A percentile compares a stretch with the other conserved stretches of the same genome.
These are phyloP conservation scores for Serranus cabrilla DNA, from an alignment of 2,797 vertebrate genomes.

Conservation along the genomic window DNA sequence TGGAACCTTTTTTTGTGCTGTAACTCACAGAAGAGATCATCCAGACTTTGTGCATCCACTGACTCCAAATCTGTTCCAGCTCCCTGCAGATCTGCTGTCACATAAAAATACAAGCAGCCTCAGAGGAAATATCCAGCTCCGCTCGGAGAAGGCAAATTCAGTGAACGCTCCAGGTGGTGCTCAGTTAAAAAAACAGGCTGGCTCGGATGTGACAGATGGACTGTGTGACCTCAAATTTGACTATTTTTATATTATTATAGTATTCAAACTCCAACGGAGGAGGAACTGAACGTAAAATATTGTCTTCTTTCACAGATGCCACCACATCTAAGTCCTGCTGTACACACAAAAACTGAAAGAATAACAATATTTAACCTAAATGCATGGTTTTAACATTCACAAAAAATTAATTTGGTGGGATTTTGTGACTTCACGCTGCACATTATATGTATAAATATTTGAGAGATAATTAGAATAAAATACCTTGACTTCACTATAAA, in stretches of 20 bases:
- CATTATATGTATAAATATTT: no score
- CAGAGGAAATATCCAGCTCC: not conserved
- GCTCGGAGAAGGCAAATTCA: not conserved
- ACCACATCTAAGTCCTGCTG: not conserved
- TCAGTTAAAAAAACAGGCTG: not conserved
- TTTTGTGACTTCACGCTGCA: no score
- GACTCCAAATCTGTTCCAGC: not conserved
- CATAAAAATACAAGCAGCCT: not conserved
- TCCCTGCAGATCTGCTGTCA: constrained; percentile 3
- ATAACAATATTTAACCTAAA: no score
- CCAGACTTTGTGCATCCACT: not conserved
- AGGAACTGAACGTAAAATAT: not conserved
- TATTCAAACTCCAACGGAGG: not conserved
- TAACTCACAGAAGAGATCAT: not conserved
- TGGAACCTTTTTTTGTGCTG: no score
- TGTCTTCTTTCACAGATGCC: not conserved
- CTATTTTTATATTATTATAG: not conserved
- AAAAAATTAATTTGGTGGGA: no score
- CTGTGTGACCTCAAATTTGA: not conserved
- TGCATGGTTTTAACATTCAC: no score
- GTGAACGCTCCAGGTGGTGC: not conserved
- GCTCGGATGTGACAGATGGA: constrained; percentile 2
- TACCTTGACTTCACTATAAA: no score
- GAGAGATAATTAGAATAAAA: no score
- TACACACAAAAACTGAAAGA: no score